Evolutionary conservation across 2,888 invertebrate species (phyloP).

Genomic region (Amphipoea oculea): DNA sequence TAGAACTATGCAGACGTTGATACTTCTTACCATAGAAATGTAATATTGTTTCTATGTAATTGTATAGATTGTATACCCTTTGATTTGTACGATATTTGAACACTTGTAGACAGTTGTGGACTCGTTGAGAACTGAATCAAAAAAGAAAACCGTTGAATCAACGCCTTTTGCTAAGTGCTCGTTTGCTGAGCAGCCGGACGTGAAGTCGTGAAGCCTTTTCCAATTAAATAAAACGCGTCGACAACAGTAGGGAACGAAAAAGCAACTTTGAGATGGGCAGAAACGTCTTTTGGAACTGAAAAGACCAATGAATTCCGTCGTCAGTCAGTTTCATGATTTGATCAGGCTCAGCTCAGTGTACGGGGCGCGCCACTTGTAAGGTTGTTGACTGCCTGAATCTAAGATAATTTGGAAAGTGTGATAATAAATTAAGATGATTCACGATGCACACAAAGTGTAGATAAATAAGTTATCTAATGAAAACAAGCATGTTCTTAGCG

Average conservation of each 20-base stretch:
- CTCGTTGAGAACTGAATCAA: too few relatives aligned
- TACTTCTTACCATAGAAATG: too few relatives aligned
- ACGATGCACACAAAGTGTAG: not conserved
- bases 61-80: too few relatives aligned
- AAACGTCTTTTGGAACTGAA: not conserved
- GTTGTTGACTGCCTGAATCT: slow-evolving; percentile 2
- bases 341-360: not conserved
- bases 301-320: not conserved
- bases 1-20: too few relatives aligned
- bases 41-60: too few relatives aligned
- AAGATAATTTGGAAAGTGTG: slow-evolving; percentile 4
- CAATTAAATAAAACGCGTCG: not conserved
- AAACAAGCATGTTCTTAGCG: slow-evolving; percentile 10
- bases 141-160: too few relatives aligned
- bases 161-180: too few relatives aligned
- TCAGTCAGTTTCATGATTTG: not conserved
- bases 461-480: not conserved
- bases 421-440: slow-evolving; percentile 1
- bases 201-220: not conserved
- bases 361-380: not conserved
- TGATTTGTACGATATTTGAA: too few relatives aligned
- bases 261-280: not conserved
- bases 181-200: not conserved
- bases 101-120: too few relatives aligned
- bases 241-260: not conserved